Base-by-base conservation (phyloP, 2,888 invertebrate species). In the Thyatira batis region DNA sequence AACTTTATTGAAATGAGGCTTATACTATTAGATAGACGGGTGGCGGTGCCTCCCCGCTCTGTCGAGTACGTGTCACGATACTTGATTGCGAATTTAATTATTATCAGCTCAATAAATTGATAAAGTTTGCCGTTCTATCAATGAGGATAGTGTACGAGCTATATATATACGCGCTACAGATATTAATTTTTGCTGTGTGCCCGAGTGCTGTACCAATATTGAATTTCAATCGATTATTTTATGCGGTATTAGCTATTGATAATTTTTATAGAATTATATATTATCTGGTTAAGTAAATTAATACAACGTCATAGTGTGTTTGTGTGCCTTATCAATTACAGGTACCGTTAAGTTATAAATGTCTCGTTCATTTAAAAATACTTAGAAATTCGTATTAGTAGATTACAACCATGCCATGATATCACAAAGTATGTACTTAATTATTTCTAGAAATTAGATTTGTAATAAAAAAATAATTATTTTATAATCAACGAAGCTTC, bases 71-170 rank as follows among this genome's bases (percentile, higher is more conserved):
- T 48, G 49, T 45, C 30, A 20, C 30, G 58, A 51, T 51, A 54
- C 52, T 62, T 53, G 58, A 63, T 58, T 58, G 49, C 46, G 50
- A 64, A 67, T 67, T 61, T 59, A 61, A 65, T 70, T 60, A 64
- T 59, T n/a, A 51, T 30, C 62, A 45, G 23, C 28, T 57, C 63
- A 58, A 66, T 69, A 62, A 50, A 65, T 65, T 66, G 63, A 70
- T 71, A 68, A 71, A 69, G 65, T 73, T 73, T 60, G 53, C 53
- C 48, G 30, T 51, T 55, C 62, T 65, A 68, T 61, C 62, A 55
- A 60, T 61, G 50, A 55, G 55, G 57, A 58, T 66, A 59, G 70
- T 67, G 61, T 61, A 68, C 65, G 17, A 13, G 17, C 8, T 8
- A 2, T 17, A 59, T 56, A 45, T 52, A 53, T 53, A 52, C 45